Percentiles rank a stretch among this genome's conserved stretches.
Evolutionary conservation across 2,113 vertebrate genomes (phyloP).

Genomic region (Morphnarchus princeps): DNA sequence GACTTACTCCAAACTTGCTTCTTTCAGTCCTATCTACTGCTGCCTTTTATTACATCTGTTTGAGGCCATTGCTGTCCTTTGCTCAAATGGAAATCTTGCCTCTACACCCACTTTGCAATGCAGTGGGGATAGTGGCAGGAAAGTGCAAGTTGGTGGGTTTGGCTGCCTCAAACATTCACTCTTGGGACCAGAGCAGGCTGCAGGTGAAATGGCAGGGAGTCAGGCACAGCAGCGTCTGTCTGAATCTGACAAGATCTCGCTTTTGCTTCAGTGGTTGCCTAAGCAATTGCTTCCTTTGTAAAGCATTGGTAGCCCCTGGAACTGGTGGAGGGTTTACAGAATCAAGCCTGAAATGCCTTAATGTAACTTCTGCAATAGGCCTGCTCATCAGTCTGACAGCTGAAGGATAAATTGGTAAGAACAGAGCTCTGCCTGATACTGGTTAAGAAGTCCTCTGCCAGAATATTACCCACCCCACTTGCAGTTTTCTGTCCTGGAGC

Average conservation of each 20-base stretch:
- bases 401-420: neutral
- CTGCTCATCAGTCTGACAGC: neutral
- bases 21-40: neutral
- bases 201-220: neutral
- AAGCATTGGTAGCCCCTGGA: neutral
- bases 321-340: neutral
- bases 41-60: neutral
- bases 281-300: neutral
- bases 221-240: fast-evolving
- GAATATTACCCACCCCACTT: neutral
- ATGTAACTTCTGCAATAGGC: neutral
- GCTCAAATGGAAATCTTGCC: neutral
- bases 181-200: neutral
- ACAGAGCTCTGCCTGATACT: neutral
- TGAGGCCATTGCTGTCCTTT: neutral
- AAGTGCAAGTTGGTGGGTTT: neutral
- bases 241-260: fast-evolving
- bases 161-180: fast-evolving
- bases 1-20: neutral
- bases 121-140: neutral
- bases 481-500: constrained; percentile 23
- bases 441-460: neutral
- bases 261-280: neutral
- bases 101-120: neutral
- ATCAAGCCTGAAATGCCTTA: neutral